Evolutionary conservation across 2,113 vertebrate genomes (phyloP), one percentile per base, ranked within the genome.

Genomic region (Brachypodius melanocephalos): DNA sequence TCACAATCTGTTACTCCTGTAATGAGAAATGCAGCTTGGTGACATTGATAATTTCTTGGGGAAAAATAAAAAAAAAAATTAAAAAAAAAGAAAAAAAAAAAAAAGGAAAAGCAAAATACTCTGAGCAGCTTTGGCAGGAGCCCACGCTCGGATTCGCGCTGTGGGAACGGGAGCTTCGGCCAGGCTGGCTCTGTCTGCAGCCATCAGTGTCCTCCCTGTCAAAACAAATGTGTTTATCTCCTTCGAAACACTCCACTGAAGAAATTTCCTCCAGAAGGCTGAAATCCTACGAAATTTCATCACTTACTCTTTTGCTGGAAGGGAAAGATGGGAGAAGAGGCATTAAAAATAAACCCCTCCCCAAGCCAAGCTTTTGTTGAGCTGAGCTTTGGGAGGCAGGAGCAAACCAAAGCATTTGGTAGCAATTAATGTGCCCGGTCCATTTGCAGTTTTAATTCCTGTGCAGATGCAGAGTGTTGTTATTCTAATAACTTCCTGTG

Each of bases 401-500:
- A 76, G 78, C 52, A 88, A 94, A 59, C 8, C 78, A 80, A 96
- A 94, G 86, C 88, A 92, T 94, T 94, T 97, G 96, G 90, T 73
- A 93, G 43, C 87, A 88, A 96, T 97, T 96, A 96, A 78, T 90
- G 90, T 74, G 58, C 85, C 89, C 83, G 46, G 62, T 87, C 52
- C 88, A 91, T 88, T 82, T 88, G 85, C 79, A 90, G 76, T 73
- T 89, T 91, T 90, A 95, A 89, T 91, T 89, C 91, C 69, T 93
- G 71, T 95, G 91, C 95, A 96, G 95, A 95, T 97, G 90, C 85
- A 12, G 51, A 72, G 90, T 83, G 86, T 93, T 95, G 93, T 97
- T 97, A 94, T 97, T 94, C 93, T 91, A 97, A 96, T 95, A 97
- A 95, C 89, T 97, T 97, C 90, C 97, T 96, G 92, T 91, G 79